Evolutionary conservation across 2,888 invertebrate genomes (phyloP).

Genomic region (Perizoma flavofasciatum): DNA sequence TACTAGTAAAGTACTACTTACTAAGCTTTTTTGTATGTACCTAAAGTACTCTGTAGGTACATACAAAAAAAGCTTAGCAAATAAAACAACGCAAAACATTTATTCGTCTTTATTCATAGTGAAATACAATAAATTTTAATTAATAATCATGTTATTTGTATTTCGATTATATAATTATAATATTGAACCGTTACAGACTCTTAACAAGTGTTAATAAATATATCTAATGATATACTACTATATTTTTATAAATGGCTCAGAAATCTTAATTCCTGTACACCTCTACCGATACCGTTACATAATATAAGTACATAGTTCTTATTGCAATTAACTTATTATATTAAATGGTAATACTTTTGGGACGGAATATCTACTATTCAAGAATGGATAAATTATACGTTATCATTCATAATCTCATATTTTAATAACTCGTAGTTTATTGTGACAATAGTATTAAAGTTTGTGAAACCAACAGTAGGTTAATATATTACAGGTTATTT

Average conservation of each 20-base stretch:
- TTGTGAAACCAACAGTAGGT: conserved; percentile 3
- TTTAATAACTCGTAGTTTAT: conserved; percentile 45
- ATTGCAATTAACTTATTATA: conserved; percentile 37
- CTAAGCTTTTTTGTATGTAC: no score
- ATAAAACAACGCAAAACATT: conserved; percentile 36
- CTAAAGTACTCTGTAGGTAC: no score
- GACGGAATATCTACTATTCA: conserved; percentile 65
- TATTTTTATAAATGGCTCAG: conserved; percentile 52
- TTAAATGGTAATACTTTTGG: conserved; percentile 71
- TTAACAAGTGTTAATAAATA: conserved; percentile 40
- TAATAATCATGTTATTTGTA: conserved; percentile 60
- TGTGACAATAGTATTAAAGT: conserved; percentile 27
- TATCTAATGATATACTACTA: conserved; percentile 34
- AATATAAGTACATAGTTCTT: conserved; percentile 32
- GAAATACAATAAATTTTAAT: conserved; percentile 72
- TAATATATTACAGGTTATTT: not conserved
- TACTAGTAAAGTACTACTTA: not conserved
- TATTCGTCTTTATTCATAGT: conserved; percentile 58
- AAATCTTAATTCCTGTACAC: conserved; percentile 45
- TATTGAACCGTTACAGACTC: conserved; percentile 36
- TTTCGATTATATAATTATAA: conserved; percentile 32
- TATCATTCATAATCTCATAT: conserved; percentile 43
- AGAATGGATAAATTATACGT: conserved; percentile 27
- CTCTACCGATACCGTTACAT: conserved; percentile 32
- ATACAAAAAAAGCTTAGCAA: no score